These are phyloP conservation scores for Microctenopoma steveboyesi DNA, from an alignment of 2,797 vertebrate species.

Conservation along the genomic window DNA sequence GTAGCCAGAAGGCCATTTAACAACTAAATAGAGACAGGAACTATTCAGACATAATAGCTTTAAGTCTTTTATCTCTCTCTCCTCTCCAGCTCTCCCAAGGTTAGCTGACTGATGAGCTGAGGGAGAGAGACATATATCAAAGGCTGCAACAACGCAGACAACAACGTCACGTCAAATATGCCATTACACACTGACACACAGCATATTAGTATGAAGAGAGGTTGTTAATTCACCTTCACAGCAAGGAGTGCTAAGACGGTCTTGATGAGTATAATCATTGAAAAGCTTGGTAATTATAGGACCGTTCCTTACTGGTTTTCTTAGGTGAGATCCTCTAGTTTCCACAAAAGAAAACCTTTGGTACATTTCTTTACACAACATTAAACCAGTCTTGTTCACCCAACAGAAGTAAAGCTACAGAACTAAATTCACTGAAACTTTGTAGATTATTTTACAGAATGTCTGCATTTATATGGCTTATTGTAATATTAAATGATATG, in stretches of 20 bases:
- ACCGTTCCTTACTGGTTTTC: neutral
- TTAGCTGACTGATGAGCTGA: slow-evolving; percentile 74
- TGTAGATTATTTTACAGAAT: neutral
- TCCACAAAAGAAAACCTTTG: neutral
- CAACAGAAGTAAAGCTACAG: neutral
- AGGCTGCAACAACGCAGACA: slow-evolving; percentile 53
- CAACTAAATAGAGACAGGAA: slow-evolving; percentile 71
- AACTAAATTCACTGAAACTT: too few species aligned
- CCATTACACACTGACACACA: slow-evolving; percentile 63
- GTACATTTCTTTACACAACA: neutral
- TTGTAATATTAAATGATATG: neutral
- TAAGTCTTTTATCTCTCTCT: slow-evolving; percentile 71
- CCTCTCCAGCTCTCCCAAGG: slow-evolving; percentile 66
- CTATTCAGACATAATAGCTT: slow-evolving; percentile 68
- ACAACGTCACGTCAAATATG: slow-evolving; percentile 57
- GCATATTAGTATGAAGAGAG: slow-evolving; percentile 56
- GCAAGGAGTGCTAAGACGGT: slow-evolving; percentile 20
- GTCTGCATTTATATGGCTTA: neutral
- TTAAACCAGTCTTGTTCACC: neutral
- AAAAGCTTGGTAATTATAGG: slow-evolving; percentile 21
- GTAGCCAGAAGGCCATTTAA: slow-evolving; percentile 59
- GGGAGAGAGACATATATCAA: slow-evolving; percentile 68
- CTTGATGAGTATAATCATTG: slow-evolving; percentile 38
- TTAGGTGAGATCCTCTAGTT: neutral
- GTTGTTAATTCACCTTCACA: slow-evolving; percentile 68